Base-by-base conservation (phyloP, 2,113 vertebrate genomes). In the Chloropsis cyanopogon region DNA sequence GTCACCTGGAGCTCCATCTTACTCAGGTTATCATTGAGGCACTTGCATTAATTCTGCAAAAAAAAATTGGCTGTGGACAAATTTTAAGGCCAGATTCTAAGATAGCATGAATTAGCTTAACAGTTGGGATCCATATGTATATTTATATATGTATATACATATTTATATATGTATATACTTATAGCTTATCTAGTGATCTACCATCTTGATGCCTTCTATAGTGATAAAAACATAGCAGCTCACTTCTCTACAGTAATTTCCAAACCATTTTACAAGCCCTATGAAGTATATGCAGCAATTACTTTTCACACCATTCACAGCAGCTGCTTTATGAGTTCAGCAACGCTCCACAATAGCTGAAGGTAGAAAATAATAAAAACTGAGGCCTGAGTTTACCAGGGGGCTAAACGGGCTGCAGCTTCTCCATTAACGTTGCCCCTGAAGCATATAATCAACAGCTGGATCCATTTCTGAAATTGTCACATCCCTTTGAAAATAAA, bases 401-500 rank as follows among this genome's bases (percentile, higher is more conserved):
- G 88, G 82, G 71, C 82, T 90, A 88, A 93, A 93, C 86, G 47
- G 68, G 68, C 82, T 83, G 76, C 68, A 88, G 72, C n/a, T 94
- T 19, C 68, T 93, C 90, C 59, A 90, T 94, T 92, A 90, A 77
- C 0, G 1, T 90, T 93, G 82, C 33, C 79, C 68, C 54, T 83
- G 90, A 97, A 96, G 92, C 91, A 93, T 93, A 93, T 83, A 82
- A 95, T 94, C 82, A 88, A 92, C 90, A 92, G 88, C 88, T 94
- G 90, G 88, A 93, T 87, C 71, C 35, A 60, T 69, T 96, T 95
- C 92, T 76, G 66, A 95, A 91, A 87, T 64, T 72, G 79, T 71
- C 90, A 77, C 31, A 83, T 86, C 17, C 86, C 79, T 80, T 50
- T 73, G 85, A 88, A 93, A 92, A 91, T 54, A 89, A 89, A 92